A percentile compares a stretch with the other conserved stretches of the same genome.
phyloP scores from a whole-genome alignment of 2,888 invertebrate genomes.

The Conomelus anceps region DNA sequence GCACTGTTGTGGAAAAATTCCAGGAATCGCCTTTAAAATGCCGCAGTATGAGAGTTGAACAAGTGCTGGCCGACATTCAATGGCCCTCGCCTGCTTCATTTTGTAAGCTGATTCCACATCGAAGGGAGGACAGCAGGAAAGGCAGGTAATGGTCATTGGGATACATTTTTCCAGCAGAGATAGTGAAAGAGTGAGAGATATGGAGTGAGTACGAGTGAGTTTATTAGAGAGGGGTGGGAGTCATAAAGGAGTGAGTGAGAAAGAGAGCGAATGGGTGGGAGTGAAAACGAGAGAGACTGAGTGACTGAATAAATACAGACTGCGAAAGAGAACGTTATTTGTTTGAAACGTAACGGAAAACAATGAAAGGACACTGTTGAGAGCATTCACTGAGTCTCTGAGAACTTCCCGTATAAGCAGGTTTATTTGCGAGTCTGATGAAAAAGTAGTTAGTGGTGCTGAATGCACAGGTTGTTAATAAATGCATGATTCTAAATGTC shows the following conservation, averaged over 20 bases:
- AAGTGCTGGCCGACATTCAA: neutral
- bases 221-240: too few relatives aligned
- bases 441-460: neutral
- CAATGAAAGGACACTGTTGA: neutral
- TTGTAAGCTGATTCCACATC: neutral
- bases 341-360: neutral
- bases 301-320: too few relatives aligned
- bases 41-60: neutral
- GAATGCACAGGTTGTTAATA: too few relatives aligned
- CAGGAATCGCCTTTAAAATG: neutral
- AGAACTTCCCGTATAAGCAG: neutral
- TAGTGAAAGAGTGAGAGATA: neutral
- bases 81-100: neutral
- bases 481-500: neutral
- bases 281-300: too few relatives aligned
- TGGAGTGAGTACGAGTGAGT: too few relatives aligned
- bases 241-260: too few relatives aligned
- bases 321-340: neutral
- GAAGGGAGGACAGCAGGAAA: neutral
- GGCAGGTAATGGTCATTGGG: neutral
- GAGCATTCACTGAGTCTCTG: neutral
- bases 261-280: too few relatives aligned
- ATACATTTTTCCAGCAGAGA: neutral
- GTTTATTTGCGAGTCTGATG: neutral
- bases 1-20: neutral